A percentile compares a stretch with the other conserved stretches of the same genome.
Conservation (phyloP, 2,797 vertebrate species). For the Taeniopygia guttata region DNA sequence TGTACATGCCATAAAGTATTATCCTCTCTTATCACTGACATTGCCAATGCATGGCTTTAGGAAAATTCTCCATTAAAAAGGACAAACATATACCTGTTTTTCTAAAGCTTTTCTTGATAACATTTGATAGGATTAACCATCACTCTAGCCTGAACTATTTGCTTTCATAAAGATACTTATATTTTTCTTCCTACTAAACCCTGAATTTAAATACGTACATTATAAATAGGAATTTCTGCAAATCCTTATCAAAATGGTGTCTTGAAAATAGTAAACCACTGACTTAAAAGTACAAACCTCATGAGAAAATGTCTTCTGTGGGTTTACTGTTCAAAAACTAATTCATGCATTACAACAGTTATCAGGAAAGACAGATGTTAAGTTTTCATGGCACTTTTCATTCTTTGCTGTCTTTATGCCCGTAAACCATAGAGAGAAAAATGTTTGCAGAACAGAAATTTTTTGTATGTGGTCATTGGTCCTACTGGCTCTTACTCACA, state of each 20-base stretch:
- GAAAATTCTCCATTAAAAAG: background rate
- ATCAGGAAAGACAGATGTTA: background rate
- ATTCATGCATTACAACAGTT: background rate
- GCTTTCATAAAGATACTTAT: background rate
- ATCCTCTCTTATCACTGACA: background rate
- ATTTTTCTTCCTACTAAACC: slow-evolving; percentile 25
- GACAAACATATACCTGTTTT: background rate
- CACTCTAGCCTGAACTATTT: background rate
- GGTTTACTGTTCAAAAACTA: background rate
- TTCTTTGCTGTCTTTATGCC: background rate
- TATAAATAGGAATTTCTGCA: slow-evolving; percentile 58
- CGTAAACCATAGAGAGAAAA: background rate
- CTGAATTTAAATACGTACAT: slow-evolving; percentile 10
- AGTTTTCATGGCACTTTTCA: background rate
- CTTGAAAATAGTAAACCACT: slow-evolving; percentile 33
- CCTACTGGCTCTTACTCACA: background rate
- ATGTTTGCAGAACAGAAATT: background rate
- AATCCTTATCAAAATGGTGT: slow-evolving; percentile 2
- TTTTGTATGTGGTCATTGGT: background rate
- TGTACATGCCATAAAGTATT: background rate
- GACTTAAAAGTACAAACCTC: background rate
- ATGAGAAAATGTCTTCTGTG: background rate
- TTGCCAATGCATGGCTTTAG: background rate
- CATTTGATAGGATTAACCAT: background rate
- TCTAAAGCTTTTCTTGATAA: background rate